These are phyloP conservation scores for Hoplostethus mediterraneus DNA, from an alignment of 2,797 vertebrate species.

Conservation along the genomic window DNA sequence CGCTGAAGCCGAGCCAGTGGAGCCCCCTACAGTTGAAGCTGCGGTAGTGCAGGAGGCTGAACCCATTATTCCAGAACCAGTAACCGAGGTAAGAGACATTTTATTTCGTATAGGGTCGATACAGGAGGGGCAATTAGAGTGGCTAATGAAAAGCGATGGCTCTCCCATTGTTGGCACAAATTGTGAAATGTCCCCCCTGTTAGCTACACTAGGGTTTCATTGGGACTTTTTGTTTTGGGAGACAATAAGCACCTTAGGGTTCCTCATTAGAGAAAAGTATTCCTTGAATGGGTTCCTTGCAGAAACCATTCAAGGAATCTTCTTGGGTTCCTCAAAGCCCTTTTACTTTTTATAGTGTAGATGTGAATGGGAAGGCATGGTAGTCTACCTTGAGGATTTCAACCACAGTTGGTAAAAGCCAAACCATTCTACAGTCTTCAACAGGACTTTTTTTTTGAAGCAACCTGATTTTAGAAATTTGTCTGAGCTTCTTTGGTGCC, in stretches of 20 bases:
- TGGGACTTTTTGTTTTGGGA: no score
- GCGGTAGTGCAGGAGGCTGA: constrained; percentile 42
- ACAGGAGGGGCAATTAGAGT: background rate
- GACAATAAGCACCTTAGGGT: no score
- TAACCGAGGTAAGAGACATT: constrained; percentile 54
- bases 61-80: constrained; percentile 51
- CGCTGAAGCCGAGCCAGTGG: constrained; percentile 21
- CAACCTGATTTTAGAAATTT: no score
- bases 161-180: background rate
- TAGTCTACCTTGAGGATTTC: no score
- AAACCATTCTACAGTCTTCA: no score
- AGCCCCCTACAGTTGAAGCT: constrained; percentile 24
- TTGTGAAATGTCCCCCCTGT: background rate
- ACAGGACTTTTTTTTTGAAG: no score
- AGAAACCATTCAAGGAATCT: background rate
- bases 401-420: no score
- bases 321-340: background rate
- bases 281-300: no score
- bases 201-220: no score
- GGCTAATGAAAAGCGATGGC: no score
- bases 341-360: background rate
- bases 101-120: background rate
- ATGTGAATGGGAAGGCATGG: background rate
- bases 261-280: no score
- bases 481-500: no score